These are phyloP conservation scores for Tachina grossa DNA, from an alignment of 2,888 invertebrate genomes.

Conservation along the genomic window DNA sequence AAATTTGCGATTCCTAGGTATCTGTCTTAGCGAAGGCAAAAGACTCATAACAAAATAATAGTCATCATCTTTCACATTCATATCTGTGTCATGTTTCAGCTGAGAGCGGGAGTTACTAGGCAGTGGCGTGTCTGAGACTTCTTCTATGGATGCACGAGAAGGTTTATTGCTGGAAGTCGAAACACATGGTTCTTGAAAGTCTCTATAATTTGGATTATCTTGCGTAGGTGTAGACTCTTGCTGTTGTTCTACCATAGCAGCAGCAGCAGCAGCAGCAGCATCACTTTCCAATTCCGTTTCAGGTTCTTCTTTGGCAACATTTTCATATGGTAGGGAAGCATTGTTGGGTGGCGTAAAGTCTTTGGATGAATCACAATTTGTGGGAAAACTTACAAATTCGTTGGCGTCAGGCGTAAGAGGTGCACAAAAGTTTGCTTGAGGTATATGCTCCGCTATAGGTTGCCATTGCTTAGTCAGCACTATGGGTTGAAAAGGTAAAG, in stretches of 20 bases:
- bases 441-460: neutral
- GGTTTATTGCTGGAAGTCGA: constrained; percentile 56
- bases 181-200: constrained; percentile 59
- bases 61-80: constrained; percentile 73
- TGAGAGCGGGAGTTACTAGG: neutral
- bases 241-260: neutral
- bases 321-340: neutral
- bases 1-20: constrained; percentile 71
- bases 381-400: neutral
- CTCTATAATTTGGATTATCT: neutral
- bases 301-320: constrained; percentile 54
- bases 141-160: constrained; percentile 19
- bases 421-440: neutral
- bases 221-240: neutral
- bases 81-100: constrained; percentile 46
- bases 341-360: neutral
- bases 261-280: neutral
- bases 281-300: constrained; percentile 15
- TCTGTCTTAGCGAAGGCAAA: constrained; percentile 73
- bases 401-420: neutral
- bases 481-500: constrained; percentile 54
- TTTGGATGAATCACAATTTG: constrained; percentile 52
- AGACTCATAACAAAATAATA: constrained; percentile 75
- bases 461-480: constrained; percentile 63
- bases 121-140: neutral